Percentiles rank a stretch among this genome's conserved stretches.
Evolutionary conservation across 2,888 invertebrate genomes (phyloP).

Genomic region (Euzetes globulus): DNA sequence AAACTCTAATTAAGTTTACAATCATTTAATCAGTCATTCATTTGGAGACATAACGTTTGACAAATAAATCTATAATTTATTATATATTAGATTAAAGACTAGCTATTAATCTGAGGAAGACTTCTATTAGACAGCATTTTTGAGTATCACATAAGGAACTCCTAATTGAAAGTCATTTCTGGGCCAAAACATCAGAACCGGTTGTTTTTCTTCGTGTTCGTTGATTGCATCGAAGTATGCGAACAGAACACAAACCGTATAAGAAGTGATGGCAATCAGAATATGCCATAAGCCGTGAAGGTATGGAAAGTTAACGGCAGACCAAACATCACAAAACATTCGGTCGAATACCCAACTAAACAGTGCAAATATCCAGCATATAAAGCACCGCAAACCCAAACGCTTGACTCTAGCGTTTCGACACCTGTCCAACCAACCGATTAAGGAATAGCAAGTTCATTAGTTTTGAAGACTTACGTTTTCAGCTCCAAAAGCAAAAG

Average conservation of each 20-base stretch:
- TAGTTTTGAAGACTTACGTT: constrained; percentile 52
- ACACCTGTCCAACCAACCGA: constrained; percentile 43
- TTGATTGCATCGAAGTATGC: constrained; percentile 69
- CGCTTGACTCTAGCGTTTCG: constrained; percentile 60
- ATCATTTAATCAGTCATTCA: neutral
- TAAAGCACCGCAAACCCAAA: constrained; percentile 62
- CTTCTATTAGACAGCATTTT: constrained; percentile 33
- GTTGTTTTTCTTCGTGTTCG: constrained; percentile 62
- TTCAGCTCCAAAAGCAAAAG: constrained; percentile 61
- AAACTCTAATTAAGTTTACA: neutral
- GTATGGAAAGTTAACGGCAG: constrained; percentile 68
- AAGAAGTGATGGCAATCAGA: constrained; percentile 68
- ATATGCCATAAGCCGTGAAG: constrained; percentile 76
- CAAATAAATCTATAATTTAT: neutral
- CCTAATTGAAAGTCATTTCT: constrained; percentile 59
- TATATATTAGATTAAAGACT: neutral
- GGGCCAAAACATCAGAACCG: constrained; percentile 68
- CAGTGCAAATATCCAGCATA: constrained; percentile 62
- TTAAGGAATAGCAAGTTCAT: neutral
- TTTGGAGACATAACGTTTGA: neutral
- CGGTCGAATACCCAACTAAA: constrained; percentile 71
- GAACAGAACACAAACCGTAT: constrained; percentile 66
- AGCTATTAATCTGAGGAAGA: constrained; percentile 9
- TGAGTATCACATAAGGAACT: constrained; percentile 61
- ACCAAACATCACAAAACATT: constrained; percentile 70